phyloP scores from a whole-genome alignment of 2,888 invertebrate genomes.

The Caenorhabditis macrosperma region DNA sequence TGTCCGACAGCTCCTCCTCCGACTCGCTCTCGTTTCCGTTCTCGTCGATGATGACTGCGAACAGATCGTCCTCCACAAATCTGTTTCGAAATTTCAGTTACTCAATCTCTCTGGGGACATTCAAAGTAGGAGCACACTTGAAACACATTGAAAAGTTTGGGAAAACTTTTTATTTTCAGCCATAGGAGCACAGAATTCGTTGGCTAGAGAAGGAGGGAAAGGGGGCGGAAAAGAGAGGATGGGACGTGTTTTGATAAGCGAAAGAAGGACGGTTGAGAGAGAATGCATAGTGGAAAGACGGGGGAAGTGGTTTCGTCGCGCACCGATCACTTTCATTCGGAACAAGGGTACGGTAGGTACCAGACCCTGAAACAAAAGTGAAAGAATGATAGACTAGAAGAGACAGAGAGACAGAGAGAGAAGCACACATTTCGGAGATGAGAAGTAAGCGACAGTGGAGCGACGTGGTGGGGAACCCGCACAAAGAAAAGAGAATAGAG shows the following conservation, averaged over 20 bases:
- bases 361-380: background rate
- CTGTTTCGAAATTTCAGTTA: slow-evolving; percentile 28
- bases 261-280: slow-evolving; percentile 45
- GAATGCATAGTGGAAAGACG: slow-evolving; percentile 50
- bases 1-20: slow-evolving; percentile 49
- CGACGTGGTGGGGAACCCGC: slow-evolving; percentile 19
- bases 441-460: slow-evolving; percentile 37
- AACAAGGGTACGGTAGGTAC: background rate
- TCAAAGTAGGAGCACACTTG: slow-evolving; percentile 31
- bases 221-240: background rate
- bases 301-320: slow-evolving; percentile 1
- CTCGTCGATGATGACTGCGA: slow-evolving; percentile 66
- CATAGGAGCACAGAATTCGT: slow-evolving; percentile 28
- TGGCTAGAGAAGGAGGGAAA: slow-evolving; percentile 14
- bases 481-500: slow-evolving; percentile 23
- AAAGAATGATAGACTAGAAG: background rate
- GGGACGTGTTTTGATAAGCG: slow-evolving; percentile 30
- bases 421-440: slow-evolving; percentile 23
- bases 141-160: slow-evolving; percentile 7
- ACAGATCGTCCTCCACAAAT: slow-evolving; percentile 66
- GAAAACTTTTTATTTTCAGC: slow-evolving; percentile 15
- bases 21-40: slow-evolving; percentile 57
- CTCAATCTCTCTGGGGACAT: background rate
- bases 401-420: background rate
- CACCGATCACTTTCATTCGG: background rate